Conservation (phyloP, 2,888 invertebrate genomes). For the Oxycera nigricornis region DNA sequence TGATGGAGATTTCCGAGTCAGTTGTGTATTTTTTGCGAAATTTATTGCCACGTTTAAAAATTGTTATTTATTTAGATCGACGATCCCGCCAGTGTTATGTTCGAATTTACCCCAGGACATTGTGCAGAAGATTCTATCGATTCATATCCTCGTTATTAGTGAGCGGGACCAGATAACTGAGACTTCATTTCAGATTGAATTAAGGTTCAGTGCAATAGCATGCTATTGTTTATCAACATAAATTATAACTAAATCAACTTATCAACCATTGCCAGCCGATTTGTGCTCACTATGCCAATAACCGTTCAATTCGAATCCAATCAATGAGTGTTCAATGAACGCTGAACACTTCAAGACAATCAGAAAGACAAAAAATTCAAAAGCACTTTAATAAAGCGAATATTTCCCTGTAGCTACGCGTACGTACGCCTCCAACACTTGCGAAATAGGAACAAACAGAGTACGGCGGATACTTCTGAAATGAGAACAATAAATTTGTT, state of each 20-base stretch:
- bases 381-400: background rate
- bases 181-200: no score
- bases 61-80: conserved; percentile 3
- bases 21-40: conserved; percentile 3
- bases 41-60: conserved; percentile 1
- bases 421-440: background rate
- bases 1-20: conserved; percentile 15
- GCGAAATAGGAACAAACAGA: background rate
- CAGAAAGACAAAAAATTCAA: background rate
- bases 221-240: background rate
- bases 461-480: conserved; percentile 1
- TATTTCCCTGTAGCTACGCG: background rate
- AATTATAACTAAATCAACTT: background rate
- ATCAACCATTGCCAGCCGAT: no score
- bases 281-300: no score
- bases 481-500: conserved; percentile 34
- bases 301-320: no score
- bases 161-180: no score
- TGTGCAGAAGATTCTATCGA: no score
- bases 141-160: no score
- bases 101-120: background rate
- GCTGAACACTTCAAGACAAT: background rate
- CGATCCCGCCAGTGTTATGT: background rate
- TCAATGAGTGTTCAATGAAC: no score
- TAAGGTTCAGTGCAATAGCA: background rate